Evolutionary conservation across 1,140 invertebrate species (phyloP), one percentile per base, ranked within the genome.

Genomic region (Drosophila punjabiensis): DNA sequence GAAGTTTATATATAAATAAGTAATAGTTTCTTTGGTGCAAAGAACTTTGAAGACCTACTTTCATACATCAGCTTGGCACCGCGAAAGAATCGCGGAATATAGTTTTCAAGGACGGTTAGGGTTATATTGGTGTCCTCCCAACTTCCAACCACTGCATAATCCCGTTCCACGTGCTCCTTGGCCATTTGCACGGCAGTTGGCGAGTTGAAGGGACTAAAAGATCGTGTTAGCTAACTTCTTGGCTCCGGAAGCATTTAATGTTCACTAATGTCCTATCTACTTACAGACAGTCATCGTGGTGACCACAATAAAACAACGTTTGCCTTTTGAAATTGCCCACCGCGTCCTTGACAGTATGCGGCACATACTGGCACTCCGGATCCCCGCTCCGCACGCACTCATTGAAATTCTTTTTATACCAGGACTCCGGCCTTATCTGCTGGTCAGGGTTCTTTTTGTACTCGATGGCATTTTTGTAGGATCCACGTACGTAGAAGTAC

Each of bases 381-480:
- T 98, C 97, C 0, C 96, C 96, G 62, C 95, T 96, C 58, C 97
- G 92, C 7, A 98, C 97, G 82, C 97, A 98, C 2, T 96, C 96
- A 89, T 98, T 97, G 92, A 97, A 98, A 93, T 98, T 96, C 95
- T 98, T 98, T 92, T 97, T 97, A 5, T 97, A 93, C 97, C 97
- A 98, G 30, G 95, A 95, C 8, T 95, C 96, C 92, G 97, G 96
- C 7, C 96, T 97, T 18, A 98, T 93, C 28, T 96, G 96, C 53
- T 97, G 94, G 87, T 97, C 96, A 0, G 97, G 97, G 92, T 97
- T 96, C 37, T 96, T 96, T 77, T 96, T 95, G 87, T 97, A 98
- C 74, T 97, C 95, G 82, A 98, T 97, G 4, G 98, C 97, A 88
- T 97, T 98, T 92, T 96, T 96, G 96, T 97, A 98, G 4, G 97